Conservation (phyloP, 2,797 vertebrate genomes). For the Pantherophis alleghaniensis region DNA sequence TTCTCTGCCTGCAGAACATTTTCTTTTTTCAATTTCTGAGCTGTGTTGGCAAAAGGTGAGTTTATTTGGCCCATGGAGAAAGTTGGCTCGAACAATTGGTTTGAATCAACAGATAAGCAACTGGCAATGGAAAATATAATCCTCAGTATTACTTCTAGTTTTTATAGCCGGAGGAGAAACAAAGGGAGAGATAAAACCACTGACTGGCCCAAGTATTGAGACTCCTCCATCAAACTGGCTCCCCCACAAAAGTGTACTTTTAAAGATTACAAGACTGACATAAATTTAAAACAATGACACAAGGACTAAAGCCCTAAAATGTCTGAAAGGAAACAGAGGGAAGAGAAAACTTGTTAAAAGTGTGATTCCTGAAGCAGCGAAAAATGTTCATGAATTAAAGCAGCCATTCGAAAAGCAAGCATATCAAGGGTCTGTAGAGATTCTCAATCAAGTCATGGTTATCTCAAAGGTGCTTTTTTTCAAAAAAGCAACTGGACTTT, state of each 20-base stretch:
- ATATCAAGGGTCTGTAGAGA: neutral
- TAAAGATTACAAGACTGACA: neutral
- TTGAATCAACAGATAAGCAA: constrained; percentile 1
- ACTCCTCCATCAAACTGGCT: neutral
- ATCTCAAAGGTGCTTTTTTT: too few species aligned
- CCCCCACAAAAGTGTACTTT: neutral
- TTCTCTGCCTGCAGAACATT: neutral
- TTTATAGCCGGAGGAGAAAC: neutral
- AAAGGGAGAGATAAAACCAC: neutral
- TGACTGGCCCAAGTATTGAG: neutral
- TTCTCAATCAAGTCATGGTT: too few species aligned
- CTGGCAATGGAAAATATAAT: neutral
- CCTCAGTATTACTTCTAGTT: neutral
- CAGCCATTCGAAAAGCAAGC: neutral
- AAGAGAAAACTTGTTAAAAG: neutral
- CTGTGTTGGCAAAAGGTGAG: neutral
- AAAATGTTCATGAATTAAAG: neutral
- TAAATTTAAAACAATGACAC: neutral
- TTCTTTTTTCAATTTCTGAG: neutral
- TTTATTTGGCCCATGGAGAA: neutral
- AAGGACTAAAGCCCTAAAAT: neutral
- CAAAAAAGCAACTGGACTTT: too few species aligned
- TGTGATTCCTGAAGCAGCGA: neutral
- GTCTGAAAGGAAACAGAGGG: neutral
- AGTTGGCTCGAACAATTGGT: neutral